Evolutionary conservation across 1,140 invertebrate genomes (phyloP).

Genomic region (Agraylea sexmaculata): DNA sequence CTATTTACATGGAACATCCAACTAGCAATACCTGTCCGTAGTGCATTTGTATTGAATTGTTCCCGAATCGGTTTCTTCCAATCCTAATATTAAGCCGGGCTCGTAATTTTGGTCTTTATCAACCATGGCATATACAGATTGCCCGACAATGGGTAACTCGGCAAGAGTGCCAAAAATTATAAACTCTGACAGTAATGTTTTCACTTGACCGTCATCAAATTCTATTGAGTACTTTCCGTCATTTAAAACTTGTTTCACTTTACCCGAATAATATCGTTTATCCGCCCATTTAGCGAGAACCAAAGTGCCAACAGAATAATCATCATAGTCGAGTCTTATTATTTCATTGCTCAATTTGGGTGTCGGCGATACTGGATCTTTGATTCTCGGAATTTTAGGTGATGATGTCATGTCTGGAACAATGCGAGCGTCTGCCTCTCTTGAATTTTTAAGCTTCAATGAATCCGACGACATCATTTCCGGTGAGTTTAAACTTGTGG

Average conservation of each 20-base stretch:
- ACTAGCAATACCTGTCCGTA: constrained; percentile 33
- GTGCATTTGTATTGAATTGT: constrained; percentile 36
- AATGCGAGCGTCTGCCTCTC: constrained; percentile 6
- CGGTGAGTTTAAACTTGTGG: constrained; percentile 37
- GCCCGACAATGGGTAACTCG: constrained; percentile 35
- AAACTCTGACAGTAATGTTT: constrained; percentile 44
- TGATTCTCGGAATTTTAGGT: constrained; percentile 5
- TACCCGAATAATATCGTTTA: constrained; percentile 48
- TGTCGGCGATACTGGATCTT: background rate
- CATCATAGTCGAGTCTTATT: background rate
- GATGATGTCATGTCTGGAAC: background rate
- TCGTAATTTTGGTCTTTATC: constrained; percentile 39
- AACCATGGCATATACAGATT: constrained; percentile 37
- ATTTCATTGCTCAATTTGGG: constrained; percentile 4
- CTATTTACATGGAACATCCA: background rate
- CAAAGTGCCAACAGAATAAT: constrained; percentile 34
- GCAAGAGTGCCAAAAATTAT: constrained; percentile 42
- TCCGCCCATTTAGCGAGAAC: constrained; percentile 53
- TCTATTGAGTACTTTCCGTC: constrained; percentile 46
- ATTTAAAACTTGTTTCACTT: constrained; percentile 37
- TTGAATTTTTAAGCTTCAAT: constrained; percentile 27
- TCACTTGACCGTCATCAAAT: constrained; percentile 47
- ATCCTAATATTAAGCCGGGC: constrained; percentile 31
- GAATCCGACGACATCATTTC: constrained; percentile 37
- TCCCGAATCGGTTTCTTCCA: constrained; percentile 32